phyloP scores from a whole-genome alignment of 2,797 vertebrate genomes.

The Scarus forsteni region DNA sequence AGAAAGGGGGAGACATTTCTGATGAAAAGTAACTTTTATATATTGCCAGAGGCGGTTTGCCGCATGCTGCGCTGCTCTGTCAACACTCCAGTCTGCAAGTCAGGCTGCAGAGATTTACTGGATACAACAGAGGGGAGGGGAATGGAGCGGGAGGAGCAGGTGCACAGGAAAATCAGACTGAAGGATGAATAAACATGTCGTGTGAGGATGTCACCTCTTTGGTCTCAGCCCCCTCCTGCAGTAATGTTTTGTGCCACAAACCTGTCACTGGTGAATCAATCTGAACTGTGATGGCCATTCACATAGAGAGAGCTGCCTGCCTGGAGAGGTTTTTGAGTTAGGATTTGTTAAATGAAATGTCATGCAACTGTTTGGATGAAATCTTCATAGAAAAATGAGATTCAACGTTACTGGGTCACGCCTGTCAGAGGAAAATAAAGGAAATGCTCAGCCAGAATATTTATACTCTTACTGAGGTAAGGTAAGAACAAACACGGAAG shows the following conservation, averaged over 20 bases:
- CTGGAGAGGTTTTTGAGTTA: slow-evolving; percentile 26
- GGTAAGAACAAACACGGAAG: background rate
- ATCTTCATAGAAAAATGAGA: slow-evolving; percentile 17
- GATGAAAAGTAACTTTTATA: slow-evolving; percentile 62
- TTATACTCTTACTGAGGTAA: background rate
- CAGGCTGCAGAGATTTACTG: slow-evolving; percentile 35
- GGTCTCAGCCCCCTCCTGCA: slow-evolving; percentile 7
- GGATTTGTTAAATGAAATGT: slow-evolving; percentile 29
- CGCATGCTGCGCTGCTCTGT: slow-evolving; percentile 48
- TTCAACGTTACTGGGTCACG: background rate
- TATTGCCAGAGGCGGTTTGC: slow-evolving; percentile 51
- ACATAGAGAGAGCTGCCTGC: slow-evolving; percentile 30
- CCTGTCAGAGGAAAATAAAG: background rate
- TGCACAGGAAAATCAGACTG: slow-evolving; percentile 31
- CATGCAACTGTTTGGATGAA: slow-evolving; percentile 16
- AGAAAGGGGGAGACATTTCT: slow-evolving; percentile 30
- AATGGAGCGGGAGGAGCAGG: slow-evolving; percentile 18
- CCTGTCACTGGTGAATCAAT: slow-evolving; percentile 31
- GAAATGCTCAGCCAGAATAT: background rate
- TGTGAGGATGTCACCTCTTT: slow-evolving; percentile 11
- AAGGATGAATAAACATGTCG: slow-evolving; percentile 43
- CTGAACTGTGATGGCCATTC: slow-evolving; percentile 26
- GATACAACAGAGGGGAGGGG: slow-evolving; percentile 5
- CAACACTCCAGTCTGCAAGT: slow-evolving; percentile 43
- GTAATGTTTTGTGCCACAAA: slow-evolving; percentile 42